Evolutionary conservation across 64 coral and sea anemone genomes (phyloP), one percentile per base, ranked within the genome.

Genomic region (Montipora capricornis): DNA sequence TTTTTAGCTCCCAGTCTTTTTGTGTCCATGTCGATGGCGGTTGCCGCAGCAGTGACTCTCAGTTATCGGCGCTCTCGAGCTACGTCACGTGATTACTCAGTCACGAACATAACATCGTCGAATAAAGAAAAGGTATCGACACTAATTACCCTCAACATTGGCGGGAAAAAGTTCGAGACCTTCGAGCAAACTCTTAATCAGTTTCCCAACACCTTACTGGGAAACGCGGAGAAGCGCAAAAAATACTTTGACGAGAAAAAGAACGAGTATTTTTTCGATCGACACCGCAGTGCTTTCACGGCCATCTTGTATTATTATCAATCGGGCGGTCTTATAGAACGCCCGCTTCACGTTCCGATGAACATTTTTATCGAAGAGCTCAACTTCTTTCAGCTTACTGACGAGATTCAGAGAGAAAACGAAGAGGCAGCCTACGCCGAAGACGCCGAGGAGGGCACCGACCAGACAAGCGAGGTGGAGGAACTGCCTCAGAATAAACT

Each of bases 261-360:
- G 45, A 88, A 89, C 24, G 96, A 98, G 44, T 98, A 92, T 79
- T 98, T 98, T 29, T 98, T 98, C n/a, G 96, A 98, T 58, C 89
- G 96, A 0, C 96, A 98, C 68, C 92, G 96, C 4, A 92, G 96
- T 11, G 94, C 96, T 0, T 98, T 98, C 22, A 98, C 93, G 11
- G 93, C 96, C 55, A 98, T 98, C 44, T 91, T 98, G 60, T 98
- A 98, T 66, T 98, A 98, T 45, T 98, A 98, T 66, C 96, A 98
- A 45, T 98, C 96, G 5, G 92, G 89, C 20, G 96, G 96, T 9
- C 64, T 98, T 7, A 62, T 98, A 2, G 96, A 98, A 62, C 79
- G 90, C 50, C 96, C 96, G 0, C 74, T 91, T 1, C 92, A 95
- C 50, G 93, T 98, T 1, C 93, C 96, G 1, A 86, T 74, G 61